phyloP scores from a whole-genome alignment of 2,113 vertebrate species.

The Tylochromis polylepis region DNA sequence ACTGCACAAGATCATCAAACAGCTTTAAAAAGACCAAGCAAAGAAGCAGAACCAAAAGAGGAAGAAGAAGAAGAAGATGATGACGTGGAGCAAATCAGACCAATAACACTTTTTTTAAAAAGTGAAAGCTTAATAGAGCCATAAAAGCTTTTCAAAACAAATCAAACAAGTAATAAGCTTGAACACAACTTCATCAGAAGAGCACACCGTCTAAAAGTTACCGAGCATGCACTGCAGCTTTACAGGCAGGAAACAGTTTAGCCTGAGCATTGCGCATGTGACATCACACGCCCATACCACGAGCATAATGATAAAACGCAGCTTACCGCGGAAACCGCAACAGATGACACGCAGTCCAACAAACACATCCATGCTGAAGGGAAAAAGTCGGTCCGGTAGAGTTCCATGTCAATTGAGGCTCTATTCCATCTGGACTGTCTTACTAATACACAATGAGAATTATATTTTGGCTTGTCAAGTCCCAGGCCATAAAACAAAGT shows the following conservation, averaged over 20 bases:
- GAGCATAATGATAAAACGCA: conserved; percentile 58
- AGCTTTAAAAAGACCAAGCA: background rate
- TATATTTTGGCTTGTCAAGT: conserved; percentile 99
- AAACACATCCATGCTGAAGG: conserved; percentile 61
- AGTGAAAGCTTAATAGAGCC: background rate
- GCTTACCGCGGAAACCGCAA: conserved; percentile 81
- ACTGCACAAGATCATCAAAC: background rate
- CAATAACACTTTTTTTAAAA: background rate
- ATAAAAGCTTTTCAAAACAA: background rate
- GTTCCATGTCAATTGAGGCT: conserved; percentile 79
- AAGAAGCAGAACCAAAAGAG: background rate
- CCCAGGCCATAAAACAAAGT: conserved; percentile 99
- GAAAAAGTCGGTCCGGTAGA: conserved; percentile 63
- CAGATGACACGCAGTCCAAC: conserved; percentile 59
- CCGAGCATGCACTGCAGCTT: conserved; percentile 11
- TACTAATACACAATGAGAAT: conserved; percentile 99
- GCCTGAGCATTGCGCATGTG: conserved; percentile 24
- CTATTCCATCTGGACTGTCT: conserved; percentile 94
- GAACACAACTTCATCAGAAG: background rate
- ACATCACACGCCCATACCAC: conserved; percentile 65
- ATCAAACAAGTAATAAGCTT: background rate
- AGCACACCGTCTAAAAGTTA: background rate
- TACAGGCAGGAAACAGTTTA: conserved; percentile 45
- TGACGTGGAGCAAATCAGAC: background rate
- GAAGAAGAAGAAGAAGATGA: background rate